Evolutionary conservation across 2,113 vertebrate species (phyloP).

Genomic region (Ammospiza caudacuta): DNA sequence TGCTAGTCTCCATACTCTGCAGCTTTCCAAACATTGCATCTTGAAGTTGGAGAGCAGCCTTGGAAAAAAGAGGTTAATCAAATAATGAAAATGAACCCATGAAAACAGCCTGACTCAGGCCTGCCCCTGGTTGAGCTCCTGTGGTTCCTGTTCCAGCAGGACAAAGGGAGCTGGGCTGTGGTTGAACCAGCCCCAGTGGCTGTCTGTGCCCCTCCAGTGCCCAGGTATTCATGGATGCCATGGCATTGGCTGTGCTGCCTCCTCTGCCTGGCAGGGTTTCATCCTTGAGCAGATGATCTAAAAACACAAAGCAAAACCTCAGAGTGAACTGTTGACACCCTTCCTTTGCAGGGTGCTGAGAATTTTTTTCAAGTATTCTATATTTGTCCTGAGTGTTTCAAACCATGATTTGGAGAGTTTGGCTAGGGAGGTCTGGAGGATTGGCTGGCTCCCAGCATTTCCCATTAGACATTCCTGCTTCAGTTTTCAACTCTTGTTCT

Average conservation of each 20-base stretch:
- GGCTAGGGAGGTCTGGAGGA: neutral
- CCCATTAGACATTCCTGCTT: neutral
- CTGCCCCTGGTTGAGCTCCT: neutral
- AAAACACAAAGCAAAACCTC: neutral
- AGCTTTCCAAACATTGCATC: neutral
- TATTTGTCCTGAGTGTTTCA: neutral
- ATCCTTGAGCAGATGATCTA: neutral
- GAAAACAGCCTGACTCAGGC: fast-evolving
- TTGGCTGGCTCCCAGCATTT: neutral
- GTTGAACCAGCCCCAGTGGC: neutral
- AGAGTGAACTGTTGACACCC: neutral
- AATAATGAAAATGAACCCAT: neutral
- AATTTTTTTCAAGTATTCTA: neutral
- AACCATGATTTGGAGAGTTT: neutral
- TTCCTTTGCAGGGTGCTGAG: neutral
- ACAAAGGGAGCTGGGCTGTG: neutral
- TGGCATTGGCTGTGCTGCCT: neutral
- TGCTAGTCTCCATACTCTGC: neutral
- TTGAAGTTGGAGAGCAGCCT: neutral
- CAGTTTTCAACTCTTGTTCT: neutral
- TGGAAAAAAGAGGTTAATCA: neutral
- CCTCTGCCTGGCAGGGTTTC: neutral
- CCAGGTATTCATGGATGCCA: fast-evolving
- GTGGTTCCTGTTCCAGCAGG: neutral
- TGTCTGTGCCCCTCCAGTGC: neutral